Percentiles rank a stretch among this genome's conserved stretches.
These are phyloP conservation scores for Motacilla tschutschensis DNA, from an alignment of 2,113 vertebrate genomes.

Conservation along the genomic window DNA sequence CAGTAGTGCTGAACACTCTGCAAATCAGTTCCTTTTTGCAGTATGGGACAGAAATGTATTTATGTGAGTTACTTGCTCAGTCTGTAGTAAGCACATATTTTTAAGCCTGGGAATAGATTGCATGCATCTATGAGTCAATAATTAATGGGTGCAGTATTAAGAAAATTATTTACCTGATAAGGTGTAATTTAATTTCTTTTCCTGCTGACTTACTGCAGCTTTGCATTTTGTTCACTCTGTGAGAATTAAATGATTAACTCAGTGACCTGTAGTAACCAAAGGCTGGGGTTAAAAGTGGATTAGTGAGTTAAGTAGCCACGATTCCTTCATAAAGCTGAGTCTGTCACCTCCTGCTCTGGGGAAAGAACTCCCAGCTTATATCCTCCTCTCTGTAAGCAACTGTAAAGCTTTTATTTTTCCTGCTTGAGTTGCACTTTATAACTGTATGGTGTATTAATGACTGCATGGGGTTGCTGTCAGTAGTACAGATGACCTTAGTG, in stretches of 20 bases:
- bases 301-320: constrained; percentile 5
- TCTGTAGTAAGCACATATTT: background rate
- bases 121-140: background rate
- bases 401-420: background rate
- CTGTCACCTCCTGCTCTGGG: background rate
- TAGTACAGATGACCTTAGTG: background rate
- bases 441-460: background rate
- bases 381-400: background rate
- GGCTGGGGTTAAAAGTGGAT: constrained; percentile 37
- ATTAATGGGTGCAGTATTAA: background rate
- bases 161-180: constrained; percentile 24
- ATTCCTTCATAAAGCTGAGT: constrained; percentile 11
- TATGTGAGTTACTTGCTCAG: background rate
- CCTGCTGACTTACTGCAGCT: constrained; percentile 1
- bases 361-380: background rate
- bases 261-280: constrained; percentile 19
- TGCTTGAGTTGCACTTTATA: background rate
- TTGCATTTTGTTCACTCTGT: background rate
- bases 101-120: background rate
- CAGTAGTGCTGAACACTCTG: background rate
- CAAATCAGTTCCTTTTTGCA: background rate
- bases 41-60: background rate
- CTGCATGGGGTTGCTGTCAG: background rate
- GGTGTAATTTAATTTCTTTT: constrained; percentile 17
- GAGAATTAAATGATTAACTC: constrained; percentile 36